Conservation (phyloP, 2,888 invertebrate species). For the Rhogogaster chlorosoma region DNA sequence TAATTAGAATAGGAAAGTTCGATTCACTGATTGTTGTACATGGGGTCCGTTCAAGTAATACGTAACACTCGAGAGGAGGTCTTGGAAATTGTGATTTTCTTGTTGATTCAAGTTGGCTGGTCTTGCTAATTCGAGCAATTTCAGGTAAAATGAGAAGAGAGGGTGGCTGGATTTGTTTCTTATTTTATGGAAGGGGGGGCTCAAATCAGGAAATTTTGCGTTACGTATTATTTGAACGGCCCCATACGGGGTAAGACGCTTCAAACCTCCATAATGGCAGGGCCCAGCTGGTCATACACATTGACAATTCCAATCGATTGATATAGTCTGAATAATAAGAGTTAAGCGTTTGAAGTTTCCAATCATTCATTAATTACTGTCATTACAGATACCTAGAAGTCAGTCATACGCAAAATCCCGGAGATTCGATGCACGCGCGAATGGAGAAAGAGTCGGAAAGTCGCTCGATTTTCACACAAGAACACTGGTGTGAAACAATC, state of each 20-base stretch:
- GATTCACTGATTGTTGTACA: neutral
- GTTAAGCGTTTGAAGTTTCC: neutral
- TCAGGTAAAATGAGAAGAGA: too few species aligned
- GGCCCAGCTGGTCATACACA: too few species aligned
- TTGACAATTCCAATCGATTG: too few species aligned
- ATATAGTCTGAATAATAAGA: too few species aligned
- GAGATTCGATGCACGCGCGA: slow-evolving; percentile 54
- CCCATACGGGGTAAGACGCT: too few species aligned
- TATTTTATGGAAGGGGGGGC: too few species aligned
- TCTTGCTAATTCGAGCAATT: too few species aligned
- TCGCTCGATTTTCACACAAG: slow-evolving; percentile 48
- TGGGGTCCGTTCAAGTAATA: neutral
- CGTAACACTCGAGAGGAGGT: neutral
- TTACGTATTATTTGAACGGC: too few species aligned
- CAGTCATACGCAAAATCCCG: slow-evolving; percentile 51
- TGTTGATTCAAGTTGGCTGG: too few species aligned
- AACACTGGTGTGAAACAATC: slow-evolving; percentile 53
- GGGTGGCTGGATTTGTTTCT: too few species aligned
- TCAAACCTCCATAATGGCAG: too few species aligned
- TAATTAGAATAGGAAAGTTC: neutral
- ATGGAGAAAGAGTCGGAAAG: slow-evolving; percentile 49
- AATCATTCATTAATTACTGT: neutral
- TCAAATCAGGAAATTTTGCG: too few species aligned
- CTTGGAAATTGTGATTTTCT: neutral
- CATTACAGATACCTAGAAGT: slow-evolving; percentile 9